phyloP scores from a whole-genome alignment of 1,140 invertebrate genomes.

The Armadillidium nasatum region DNA sequence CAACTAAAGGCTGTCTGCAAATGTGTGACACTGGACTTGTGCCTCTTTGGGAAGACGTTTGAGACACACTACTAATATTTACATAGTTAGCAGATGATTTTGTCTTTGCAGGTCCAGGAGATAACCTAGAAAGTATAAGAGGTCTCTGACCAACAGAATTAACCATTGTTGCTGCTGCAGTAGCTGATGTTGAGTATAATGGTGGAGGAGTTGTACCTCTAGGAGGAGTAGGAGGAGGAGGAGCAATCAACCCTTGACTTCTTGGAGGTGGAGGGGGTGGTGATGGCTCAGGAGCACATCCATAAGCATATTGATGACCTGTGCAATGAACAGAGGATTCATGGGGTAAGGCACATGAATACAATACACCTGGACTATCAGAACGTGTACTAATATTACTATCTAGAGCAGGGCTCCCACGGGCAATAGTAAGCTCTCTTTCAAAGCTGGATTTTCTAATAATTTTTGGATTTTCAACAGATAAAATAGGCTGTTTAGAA shows the following conservation, averaged over 20 bases:
- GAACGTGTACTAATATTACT: slow-evolving; percentile 80
- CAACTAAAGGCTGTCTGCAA: slow-evolving; percentile 62
- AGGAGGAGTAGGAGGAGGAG: slow-evolving; percentile 44
- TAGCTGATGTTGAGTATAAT: slow-evolving; percentile 45
- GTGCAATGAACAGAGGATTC: slow-evolving; percentile 16
- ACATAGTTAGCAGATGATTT: slow-evolving; percentile 43
- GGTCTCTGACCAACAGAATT: slow-evolving; percentile 48
- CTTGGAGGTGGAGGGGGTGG: slow-evolving; percentile 45
- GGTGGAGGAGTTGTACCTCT: slow-evolving; percentile 43
- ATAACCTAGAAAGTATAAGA: slow-evolving; percentile 77
- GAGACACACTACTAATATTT: slow-evolving; percentile 40
- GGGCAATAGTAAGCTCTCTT: slow-evolving; percentile 65
- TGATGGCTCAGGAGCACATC: slow-evolving; percentile 30
- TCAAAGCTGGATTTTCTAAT: slow-evolving; percentile 82
- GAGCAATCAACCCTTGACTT: slow-evolving; percentile 41
- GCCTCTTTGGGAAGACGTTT: slow-evolving; percentile 55
- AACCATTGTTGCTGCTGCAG: slow-evolving; percentile 27
- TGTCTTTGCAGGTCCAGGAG: slow-evolving; percentile 58
- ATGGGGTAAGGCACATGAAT: slow-evolving; percentile 28
- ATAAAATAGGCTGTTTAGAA: slow-evolving; percentile 48
- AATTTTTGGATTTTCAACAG: slow-evolving; percentile 65
- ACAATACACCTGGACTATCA: slow-evolving; percentile 65
- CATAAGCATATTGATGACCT: not conserved
- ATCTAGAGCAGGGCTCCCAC: slow-evolving; percentile 77
- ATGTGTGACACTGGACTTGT: slow-evolving; percentile 68